Percentiles rank a stretch among this genome's conserved stretches.
Conservation (phyloP, 2,888 invertebrate species). For the Drymonia ruficornis region DNA sequence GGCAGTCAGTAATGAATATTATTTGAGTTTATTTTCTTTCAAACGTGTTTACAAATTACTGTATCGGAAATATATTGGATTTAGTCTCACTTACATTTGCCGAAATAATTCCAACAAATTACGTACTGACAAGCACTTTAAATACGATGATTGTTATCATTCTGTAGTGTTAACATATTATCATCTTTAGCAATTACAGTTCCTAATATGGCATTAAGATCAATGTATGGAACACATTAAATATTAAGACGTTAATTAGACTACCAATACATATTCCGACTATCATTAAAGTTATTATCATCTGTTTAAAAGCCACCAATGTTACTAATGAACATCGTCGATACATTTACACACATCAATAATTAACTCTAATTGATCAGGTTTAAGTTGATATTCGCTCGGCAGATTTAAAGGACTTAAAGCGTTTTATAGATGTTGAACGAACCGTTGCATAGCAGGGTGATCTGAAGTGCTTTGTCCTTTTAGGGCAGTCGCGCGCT, state of each 20-base stretch:
- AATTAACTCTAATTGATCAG: slow-evolving; percentile 15
- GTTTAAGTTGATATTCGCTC: slow-evolving; percentile 19
- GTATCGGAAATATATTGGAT: too few species aligned
- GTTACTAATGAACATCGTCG: slow-evolving; percentile 32
- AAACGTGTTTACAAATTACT: not conserved
- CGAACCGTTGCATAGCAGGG: slow-evolving; percentile 31
- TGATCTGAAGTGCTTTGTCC: slow-evolving; percentile 43
- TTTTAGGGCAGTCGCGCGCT: slow-evolving; percentile 66
- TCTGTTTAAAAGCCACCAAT: slow-evolving; percentile 28
- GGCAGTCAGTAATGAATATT: not conserved
- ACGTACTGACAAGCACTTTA: too few species aligned
- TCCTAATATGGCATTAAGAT: not conserved
- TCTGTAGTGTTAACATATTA: not conserved
- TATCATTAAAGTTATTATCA: slow-evolving; percentile 24
- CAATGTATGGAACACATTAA: slow-evolving; percentile 9
- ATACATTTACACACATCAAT: slow-evolving; percentile 14
- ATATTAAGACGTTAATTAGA: slow-evolving; percentile 33
- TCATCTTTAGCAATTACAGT: not conserved
- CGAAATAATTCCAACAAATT: too few species aligned
- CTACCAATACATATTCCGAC: slow-evolving; percentile 26
- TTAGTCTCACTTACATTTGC: too few species aligned
- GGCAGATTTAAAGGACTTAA: slow-evolving; percentile 16
- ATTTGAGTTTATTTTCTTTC: not conserved
- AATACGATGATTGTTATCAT: not conserved
- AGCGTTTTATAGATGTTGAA: slow-evolving; percentile 20